Percentiles rank a stretch among this genome's conserved stretches.
Conservation (phyloP, 2,888 invertebrate genomes). For the Heliconius ismenius region DNA sequence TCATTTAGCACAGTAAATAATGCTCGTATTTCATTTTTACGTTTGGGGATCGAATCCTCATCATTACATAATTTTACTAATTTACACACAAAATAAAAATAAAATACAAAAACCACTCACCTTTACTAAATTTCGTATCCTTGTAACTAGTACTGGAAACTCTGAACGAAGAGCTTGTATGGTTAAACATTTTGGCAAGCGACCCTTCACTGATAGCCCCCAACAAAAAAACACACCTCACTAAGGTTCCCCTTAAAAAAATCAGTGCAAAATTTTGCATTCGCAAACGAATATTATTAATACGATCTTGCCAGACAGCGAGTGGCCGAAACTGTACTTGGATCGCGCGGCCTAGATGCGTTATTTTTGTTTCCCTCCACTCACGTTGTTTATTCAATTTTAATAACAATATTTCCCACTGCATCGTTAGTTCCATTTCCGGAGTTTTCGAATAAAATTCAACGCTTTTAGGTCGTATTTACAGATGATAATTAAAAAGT, state of each 20-base stretch:
- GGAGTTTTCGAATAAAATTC: constrained; percentile 38
- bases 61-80: not conserved
- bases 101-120: constrained; percentile 54
- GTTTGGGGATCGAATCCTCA: too few species aligned
- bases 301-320: constrained; percentile 59
- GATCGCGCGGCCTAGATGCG: constrained; percentile 58
- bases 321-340: constrained; percentile 64
- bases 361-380: constrained; percentile 73
- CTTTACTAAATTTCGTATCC: constrained; percentile 51
- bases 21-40: too few species aligned
- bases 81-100: not conserved
- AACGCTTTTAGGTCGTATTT: constrained; percentile 34
- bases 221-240: constrained; percentile 23
- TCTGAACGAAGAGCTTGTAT: constrained; percentile 61
- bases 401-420: constrained; percentile 63
- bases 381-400: constrained; percentile 68
- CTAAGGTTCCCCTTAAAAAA: constrained; percentile 42
- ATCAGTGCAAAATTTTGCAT: constrained; percentile 47
- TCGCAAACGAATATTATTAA: constrained; percentile 56
- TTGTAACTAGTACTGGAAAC: constrained; percentile 51
- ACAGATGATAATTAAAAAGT: constrained; percentile 39
- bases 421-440: constrained; percentile 34
- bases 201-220: constrained; percentile 42
- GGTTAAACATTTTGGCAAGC: constrained; percentile 62
- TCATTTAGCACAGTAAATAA: too few species aligned